Percentiles rank a stretch among this genome's conserved stretches.
These are phyloP conservation scores for Galagoides demidoff DNA, from an alignment of 2,797 vertebrate genomes.

Conservation along the genomic window DNA sequence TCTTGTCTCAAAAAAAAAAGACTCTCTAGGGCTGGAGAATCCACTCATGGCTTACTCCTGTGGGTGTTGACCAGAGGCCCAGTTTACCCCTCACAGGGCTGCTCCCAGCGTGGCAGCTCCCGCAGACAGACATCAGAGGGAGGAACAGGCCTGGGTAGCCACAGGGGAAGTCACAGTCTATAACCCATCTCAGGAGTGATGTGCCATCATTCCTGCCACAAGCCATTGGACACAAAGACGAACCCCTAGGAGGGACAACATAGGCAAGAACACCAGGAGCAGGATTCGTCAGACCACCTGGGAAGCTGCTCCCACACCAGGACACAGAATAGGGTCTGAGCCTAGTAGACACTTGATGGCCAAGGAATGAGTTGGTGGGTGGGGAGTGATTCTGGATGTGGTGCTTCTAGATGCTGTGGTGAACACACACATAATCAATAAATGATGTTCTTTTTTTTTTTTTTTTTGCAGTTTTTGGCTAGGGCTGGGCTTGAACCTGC, in stretches of 20 bases:
- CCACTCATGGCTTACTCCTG: background rate
- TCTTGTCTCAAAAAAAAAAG: no score
- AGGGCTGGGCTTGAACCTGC: no score
- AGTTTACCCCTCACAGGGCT: accelerated
- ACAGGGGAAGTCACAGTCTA: background rate
- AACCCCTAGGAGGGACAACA: accelerated
- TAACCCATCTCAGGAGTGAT: accelerated
- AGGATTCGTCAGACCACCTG: accelerated
- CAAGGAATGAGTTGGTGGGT: accelerated
- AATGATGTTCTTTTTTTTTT: no score
- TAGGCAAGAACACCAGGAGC: background rate
- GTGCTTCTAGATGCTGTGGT: accelerated
- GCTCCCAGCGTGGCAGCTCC: background rate
- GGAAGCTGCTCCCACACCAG: background rate
- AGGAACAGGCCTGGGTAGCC: accelerated
- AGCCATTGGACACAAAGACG: background rate
- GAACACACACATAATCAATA: accelerated
- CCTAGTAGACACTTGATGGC: background rate
- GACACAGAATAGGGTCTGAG: background rate
- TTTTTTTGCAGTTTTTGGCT: no score
- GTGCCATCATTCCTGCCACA: accelerated
- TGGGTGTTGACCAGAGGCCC: background rate
- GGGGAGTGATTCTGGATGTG: background rate
- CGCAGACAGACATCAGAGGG: background rate
- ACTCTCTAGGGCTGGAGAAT: no score